Evolutionary conservation across 2,888 invertebrate species (phyloP), one percentile per base, ranked within the genome.

Genomic region (Laspeyria flexula): DNA sequence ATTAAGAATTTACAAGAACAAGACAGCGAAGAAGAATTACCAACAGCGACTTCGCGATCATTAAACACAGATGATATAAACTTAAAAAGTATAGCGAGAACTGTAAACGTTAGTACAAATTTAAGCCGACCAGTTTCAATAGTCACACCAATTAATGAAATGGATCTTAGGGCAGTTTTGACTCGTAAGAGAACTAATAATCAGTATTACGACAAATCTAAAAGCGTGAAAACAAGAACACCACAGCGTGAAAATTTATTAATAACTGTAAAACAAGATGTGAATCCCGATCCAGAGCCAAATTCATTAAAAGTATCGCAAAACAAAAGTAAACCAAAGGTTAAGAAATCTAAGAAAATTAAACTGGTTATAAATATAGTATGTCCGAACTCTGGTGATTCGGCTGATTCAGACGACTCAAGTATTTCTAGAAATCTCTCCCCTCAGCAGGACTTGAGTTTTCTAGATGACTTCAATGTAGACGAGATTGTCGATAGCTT

Each of bases 401-500:
- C 63, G 1, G 60, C 60, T 11, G 55, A 60, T 15, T 66, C 70
- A 16, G 65, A 64, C 29, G 54, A 61, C 16, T 49, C 56, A 10
- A 54, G 55, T 51, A 56, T 55, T 39, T 21, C 33, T 21, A 50
- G 61, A 4, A 50, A 48, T 16, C 30, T 43, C 31, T 13, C 52
- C 15, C 44, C 57, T 21, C 69, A 74, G 46, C 63, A 58, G 38
- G 87, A 88, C 49, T 57, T 87, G 21, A 83, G 82, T 62, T 88
- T 88, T 57, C 73, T 88, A 9, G 88, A 89, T 48, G 88, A 88
- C 55, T 72, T 90, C 3, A 73, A 89, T 63, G 67, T 86, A 18
- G 89, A 89, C 59, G 87, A 85, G 72, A 85, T 90, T 15, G 81
- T 83, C 1, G 72, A 84, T 37, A 81, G 75, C 55, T 70, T 88